These are phyloP conservation scores for Sepiola atlantica DNA, from an alignment of 2,888 invertebrate genomes.

Conservation along the genomic window DNA sequence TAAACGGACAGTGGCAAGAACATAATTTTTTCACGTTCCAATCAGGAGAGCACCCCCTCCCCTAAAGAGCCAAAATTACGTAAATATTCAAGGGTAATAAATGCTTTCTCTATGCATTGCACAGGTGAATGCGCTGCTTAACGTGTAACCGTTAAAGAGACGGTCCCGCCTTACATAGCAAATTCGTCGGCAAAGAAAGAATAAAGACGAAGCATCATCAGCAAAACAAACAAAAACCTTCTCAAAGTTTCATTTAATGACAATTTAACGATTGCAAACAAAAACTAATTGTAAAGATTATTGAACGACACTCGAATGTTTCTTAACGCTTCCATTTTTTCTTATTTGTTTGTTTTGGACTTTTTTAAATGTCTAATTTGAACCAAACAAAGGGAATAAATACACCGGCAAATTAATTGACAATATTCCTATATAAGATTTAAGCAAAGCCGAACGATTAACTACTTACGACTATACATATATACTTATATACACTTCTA, in stretches of 20 bases:
- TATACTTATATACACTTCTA: too few species aligned
- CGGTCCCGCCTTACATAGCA: background rate
- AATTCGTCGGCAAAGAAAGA: background rate
- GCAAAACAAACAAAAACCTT: background rate
- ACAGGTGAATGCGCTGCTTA: background rate
- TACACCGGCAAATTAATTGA: background rate
- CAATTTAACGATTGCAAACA: background rate
- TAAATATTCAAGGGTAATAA: too few species aligned
- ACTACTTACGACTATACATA: background rate
- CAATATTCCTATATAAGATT: background rate
- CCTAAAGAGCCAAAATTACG: too few species aligned
- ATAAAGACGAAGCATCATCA: background rate
- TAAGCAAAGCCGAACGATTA: background rate
- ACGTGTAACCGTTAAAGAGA: background rate
- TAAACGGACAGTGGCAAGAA: too few species aligned
- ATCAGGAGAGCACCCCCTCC: too few species aligned
- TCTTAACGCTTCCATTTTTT: too few species aligned
- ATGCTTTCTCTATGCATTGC: background rate
- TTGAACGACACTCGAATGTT: background rate
- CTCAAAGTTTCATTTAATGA: background rate
- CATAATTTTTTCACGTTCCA: too few species aligned
- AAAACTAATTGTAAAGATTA: background rate
- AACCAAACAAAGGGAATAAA: background rate
- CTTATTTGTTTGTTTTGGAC: too few species aligned
- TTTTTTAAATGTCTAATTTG: background rate